Base-by-base conservation (phyloP, 2,888 invertebrate species). In the Nomada flava region DNA sequence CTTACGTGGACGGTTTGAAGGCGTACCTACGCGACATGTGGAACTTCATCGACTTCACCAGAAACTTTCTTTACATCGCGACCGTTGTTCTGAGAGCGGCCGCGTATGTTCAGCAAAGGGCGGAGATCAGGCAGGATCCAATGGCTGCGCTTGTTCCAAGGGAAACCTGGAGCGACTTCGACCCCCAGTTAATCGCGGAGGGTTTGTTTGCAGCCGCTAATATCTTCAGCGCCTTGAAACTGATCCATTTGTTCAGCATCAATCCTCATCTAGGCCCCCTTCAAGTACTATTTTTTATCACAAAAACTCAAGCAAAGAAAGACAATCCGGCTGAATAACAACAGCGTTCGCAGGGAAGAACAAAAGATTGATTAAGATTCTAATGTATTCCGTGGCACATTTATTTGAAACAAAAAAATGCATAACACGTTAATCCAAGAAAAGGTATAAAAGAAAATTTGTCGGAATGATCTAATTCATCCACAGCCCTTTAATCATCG, bases 31-130 rank as follows among this genome's bases (percentile, higher is more conserved):
- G 97, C 47, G 98, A 99, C 93, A 96, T 99, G 95, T 99, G 99
- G 99, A 99, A 99, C 94, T 98, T 98, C 91, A 97, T 99, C 71
- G 99, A 99, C 94, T 98, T 98, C 92, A 97, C 97, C 7, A 96
- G 98, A 60, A 99, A 99, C 94, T 96, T 96, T 0, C 95, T 99
- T 2, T 99, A 99, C 93, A 95, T 97, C 59, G 95, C 95, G 5
- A 97, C 97, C 11, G 95, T 95, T 50, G 91, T 97, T 44, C 94
- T 98, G 7, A 94, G 96, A 67, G 91, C 95, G 5, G 96, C 96
- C 0, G 98, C 98, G 0, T 98, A 97, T 90, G 93, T 97, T 57
- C 97, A 97, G 91, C 98, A 98, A 93, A 93, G 93, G 2, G 93
- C 95, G 0, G 97, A 98, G 94, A 97, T 98, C 71, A 90, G 94